A percentile compares a stretch with the other conserved stretches of the same genome.
These are phyloP conservation scores for Anabas testudineus DNA, from an alignment of 2,797 vertebrate genomes.

Conservation along the genomic window DNA sequence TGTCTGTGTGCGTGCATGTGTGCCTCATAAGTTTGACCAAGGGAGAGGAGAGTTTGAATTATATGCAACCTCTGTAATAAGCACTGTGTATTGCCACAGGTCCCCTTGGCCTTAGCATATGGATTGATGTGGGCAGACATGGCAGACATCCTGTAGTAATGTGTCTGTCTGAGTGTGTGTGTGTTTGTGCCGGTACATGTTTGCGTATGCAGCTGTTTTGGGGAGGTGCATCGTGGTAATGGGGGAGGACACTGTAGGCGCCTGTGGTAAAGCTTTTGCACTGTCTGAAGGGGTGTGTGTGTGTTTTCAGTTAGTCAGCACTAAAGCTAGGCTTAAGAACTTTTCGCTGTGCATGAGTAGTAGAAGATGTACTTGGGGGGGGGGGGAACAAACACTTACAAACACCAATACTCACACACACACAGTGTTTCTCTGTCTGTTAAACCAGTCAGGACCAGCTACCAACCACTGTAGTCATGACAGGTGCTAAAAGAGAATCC, in stretches of 20 bases:
- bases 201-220: constrained; percentile 44
- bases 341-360: constrained; percentile 16
- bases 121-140: constrained; percentile 74
- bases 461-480: constrained; percentile 65
- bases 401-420: constrained; percentile 13
- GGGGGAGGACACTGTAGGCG: constrained; percentile 65
- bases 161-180: constrained; percentile 27
- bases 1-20: constrained; percentile 39
- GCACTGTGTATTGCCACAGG: constrained; percentile 52
- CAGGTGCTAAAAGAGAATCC: constrained; percentile 71
- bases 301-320: constrained; percentile 11
- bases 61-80: constrained; percentile 66
- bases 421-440: constrained; percentile 26
- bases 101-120: constrained; percentile 51
- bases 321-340: constrained; percentile 19
- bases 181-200: constrained; percentile 37
- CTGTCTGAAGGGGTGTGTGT: constrained; percentile 43
- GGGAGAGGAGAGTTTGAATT: constrained; percentile 44
- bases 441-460: constrained; percentile 60
- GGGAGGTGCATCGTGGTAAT: constrained; percentile 63
- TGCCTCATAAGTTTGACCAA: constrained; percentile 39
- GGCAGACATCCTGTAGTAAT: constrained; percentile 67
- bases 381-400: constrained; percentile 33
- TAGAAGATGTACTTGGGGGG: background rate
- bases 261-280: constrained; percentile 68